Conservation (phyloP, 2,888 invertebrate species). For the Oscheius sp. region DNA sequence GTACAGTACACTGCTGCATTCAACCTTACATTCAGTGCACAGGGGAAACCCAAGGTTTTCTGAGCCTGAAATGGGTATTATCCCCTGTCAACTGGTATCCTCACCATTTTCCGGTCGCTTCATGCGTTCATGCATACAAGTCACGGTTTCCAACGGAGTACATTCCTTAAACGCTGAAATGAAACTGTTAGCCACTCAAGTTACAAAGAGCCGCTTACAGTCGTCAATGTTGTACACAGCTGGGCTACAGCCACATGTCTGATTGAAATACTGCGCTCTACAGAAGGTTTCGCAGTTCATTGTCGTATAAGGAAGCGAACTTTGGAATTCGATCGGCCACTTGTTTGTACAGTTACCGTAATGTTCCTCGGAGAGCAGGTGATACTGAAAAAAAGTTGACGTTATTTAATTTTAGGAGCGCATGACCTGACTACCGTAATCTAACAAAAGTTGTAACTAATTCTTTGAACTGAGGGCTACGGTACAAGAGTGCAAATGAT, state of each 20-base stretch:
- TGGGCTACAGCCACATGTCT: slow-evolving; percentile 59
- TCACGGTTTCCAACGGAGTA: slow-evolving; percentile 52
- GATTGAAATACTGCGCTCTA: slow-evolving; percentile 51
- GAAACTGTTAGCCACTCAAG: not conserved
- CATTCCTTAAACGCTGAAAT: slow-evolving; percentile 52
- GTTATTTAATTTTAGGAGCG: no score
- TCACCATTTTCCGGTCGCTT: slow-evolving; percentile 19
- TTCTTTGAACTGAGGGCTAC: no score
- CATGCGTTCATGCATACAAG: slow-evolving; percentile 46
- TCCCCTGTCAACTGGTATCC: no score
- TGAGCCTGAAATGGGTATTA: slow-evolving; percentile 40
- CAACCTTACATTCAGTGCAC: slow-evolving; percentile 51
- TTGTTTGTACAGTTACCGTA: slow-evolving; percentile 61
- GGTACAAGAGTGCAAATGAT: no score
- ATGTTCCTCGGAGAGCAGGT: slow-evolving; percentile 47
- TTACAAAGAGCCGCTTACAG: slow-evolving; percentile 12
- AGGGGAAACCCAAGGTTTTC: slow-evolving; percentile 41
- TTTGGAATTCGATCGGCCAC: slow-evolving; percentile 51
- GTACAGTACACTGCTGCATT: slow-evolving; percentile 61
- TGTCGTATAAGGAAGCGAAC: slow-evolving; percentile 47
- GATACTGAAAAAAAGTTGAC: slow-evolving; percentile 51
- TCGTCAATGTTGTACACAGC: slow-evolving; percentile 54
- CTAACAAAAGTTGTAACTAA: no score
- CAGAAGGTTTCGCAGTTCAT: slow-evolving; percentile 57
- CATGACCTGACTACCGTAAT: no score